phyloP scores from a whole-genome alignment of 1,140 invertebrate genomes.

The Ceratitis capitata region DNA sequence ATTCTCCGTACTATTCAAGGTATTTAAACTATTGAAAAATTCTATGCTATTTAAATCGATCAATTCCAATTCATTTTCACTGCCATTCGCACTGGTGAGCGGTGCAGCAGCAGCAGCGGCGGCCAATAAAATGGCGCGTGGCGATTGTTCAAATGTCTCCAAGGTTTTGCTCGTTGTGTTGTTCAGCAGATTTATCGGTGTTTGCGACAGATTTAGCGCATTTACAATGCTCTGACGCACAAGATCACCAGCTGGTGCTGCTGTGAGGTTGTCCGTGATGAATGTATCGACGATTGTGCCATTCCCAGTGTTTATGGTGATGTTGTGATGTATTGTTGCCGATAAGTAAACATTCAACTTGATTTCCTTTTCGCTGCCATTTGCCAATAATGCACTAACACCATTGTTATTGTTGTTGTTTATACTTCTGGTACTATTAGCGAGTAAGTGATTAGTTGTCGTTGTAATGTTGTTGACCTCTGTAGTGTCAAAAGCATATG shows the following conservation, averaged over 20 bases:
- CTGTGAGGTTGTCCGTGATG: conserved; percentile 49
- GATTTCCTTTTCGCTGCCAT: conserved; percentile 51
- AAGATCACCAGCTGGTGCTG: conserved; percentile 49
- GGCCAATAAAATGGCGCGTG: neutral
- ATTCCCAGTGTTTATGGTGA: conserved; percentile 59
- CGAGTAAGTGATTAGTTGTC: too few species aligned
- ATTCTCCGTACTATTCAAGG: neutral
- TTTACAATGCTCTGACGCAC: conserved; percentile 52
- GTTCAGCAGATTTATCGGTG: conserved; percentile 35
- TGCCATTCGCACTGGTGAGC: neutral
- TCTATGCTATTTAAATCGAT: neutral
- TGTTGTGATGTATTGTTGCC: conserved; percentile 64
- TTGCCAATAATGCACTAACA: neutral
- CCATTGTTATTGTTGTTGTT: neutral
- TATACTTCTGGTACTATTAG: neutral
- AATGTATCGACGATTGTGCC: conserved; percentile 47
- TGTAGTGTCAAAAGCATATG: conserved; percentile 49
- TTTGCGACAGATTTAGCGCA: conserved; percentile 50
- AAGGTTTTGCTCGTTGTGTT: conserved; percentile 28
- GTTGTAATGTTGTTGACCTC: neutral
- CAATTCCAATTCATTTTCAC: neutral
- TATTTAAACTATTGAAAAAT: neutral
- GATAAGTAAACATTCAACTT: conserved; percentile 62
- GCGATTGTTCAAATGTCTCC: conserved; percentile 51
- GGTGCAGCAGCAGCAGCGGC: neutral